Conservation (phyloP, 2,888 invertebrate species). For the Cerceris ruficornis region DNA sequence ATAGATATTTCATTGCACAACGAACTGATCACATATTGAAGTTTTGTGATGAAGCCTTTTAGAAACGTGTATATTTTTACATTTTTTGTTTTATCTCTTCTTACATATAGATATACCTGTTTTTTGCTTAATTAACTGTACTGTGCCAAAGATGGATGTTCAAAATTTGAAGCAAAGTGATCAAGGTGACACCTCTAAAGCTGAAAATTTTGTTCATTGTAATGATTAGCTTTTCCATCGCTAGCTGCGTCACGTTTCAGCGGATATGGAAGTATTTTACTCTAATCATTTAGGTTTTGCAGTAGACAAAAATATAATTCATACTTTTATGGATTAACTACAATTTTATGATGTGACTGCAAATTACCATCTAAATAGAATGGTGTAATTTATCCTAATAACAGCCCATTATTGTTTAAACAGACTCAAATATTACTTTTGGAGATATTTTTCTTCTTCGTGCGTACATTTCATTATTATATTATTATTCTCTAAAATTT, state of each 20-base stretch:
- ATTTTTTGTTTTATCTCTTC: slow-evolving; percentile 51
- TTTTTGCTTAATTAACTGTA: slow-evolving; percentile 71
- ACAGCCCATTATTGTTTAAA: slow-evolving; percentile 31
- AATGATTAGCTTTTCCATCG: slow-evolving; percentile 47
- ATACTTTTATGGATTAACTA: slow-evolving; percentile 18
- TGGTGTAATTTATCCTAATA: slow-evolving; percentile 16
- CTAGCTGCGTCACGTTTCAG: slow-evolving; percentile 32
- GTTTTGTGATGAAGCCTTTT: slow-evolving; percentile 29
- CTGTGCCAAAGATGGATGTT: slow-evolving; percentile 78
- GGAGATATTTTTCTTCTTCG: slow-evolving; percentile 20
- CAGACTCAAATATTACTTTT: slow-evolving; percentile 2
- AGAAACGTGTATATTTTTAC: slow-evolving; percentile 45
- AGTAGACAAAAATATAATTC: slow-evolving; percentile 15
- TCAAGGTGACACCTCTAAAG: slow-evolving; percentile 56
- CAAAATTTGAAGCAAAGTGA: slow-evolving; percentile 72
- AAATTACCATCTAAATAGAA: slow-evolving; percentile 13
- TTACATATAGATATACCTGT: slow-evolving; percentile 55
- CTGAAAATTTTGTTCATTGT: slow-evolving; percentile 69
- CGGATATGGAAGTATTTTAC: slow-evolving; percentile 27
- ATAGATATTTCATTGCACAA: slow-evolving; percentile 18
- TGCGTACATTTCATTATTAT: not conserved
- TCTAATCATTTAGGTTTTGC: slow-evolving; percentile 29
- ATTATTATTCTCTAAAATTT: not conserved
- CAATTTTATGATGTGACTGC: slow-evolving; percentile 12
- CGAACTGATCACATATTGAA: slow-evolving; percentile 13